Conservation (phyloP, 2,797 vertebrate genomes). For the Acropternis orthonyx region DNA sequence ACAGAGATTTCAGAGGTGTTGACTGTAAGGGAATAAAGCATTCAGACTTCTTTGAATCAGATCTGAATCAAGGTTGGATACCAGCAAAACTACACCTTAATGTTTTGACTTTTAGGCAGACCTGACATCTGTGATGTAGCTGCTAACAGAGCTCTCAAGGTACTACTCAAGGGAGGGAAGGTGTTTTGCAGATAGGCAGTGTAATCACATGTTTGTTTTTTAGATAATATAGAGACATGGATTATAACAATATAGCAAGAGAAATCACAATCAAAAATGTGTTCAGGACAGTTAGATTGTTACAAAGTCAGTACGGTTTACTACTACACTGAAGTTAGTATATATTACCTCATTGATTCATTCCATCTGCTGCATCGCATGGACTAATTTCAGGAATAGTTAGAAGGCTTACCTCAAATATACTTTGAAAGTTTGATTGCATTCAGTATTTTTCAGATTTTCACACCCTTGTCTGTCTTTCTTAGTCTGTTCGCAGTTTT, state of each 20-base stretch:
- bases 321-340: neutral
- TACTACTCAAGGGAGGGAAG: neutral
- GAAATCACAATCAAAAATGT: neutral
- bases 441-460: neutral
- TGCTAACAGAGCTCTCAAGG: neutral
- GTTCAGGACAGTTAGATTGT: neutral
- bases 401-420: neutral
- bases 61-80: neutral
- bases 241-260: neutral
- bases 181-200: neutral
- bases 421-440: neutral
- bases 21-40: neutral
- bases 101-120: neutral
- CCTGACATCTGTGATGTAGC: neutral
- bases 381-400: neutral
- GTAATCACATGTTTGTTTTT: neutral
- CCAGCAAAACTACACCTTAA: neutral
- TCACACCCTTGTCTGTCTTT: constrained; percentile 44
- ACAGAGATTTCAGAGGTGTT: neutral
- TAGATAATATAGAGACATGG: neutral
- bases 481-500: constrained; percentile 99
- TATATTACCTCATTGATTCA: neutral
- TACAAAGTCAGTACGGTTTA: neutral
- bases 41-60: neutral
- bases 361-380: neutral